Evolutionary conservation across 2,113 vertebrate genomes (phyloP).

Genomic region (Takifugu bimaculatus): DNA sequence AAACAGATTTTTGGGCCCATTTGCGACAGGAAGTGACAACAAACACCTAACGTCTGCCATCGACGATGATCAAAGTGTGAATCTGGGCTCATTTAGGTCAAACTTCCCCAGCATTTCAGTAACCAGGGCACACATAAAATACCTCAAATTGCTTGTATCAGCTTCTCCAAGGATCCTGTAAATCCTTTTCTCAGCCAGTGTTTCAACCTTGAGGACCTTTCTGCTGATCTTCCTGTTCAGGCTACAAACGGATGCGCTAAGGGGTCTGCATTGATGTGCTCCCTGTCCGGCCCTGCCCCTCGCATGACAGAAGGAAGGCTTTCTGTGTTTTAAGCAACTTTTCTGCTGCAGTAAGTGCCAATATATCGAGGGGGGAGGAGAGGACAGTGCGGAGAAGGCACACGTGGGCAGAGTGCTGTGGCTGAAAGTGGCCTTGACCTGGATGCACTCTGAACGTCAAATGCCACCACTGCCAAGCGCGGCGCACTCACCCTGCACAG

Average conservation of each 20-base stretch:
- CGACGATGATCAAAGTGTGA: not conserved
- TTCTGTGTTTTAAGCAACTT: constrained; percentile 50
- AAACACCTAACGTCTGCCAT: not conserved
- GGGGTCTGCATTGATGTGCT: constrained; percentile 55
- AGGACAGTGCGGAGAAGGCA: not conserved
- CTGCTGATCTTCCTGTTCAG: constrained; percentile 56
- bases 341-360: constrained; percentile 30
- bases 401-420: constrained; percentile 5
- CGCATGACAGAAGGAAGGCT: constrained; percentile 19
- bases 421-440: constrained; percentile 51
- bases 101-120: constrained; percentile 23
- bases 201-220: constrained; percentile 54
- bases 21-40: not conserved
- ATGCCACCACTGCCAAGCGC: constrained; percentile 22
- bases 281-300: constrained; percentile 44
- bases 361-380: not conserved
- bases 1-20: not conserved
- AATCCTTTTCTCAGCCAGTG: constrained; percentile 57
- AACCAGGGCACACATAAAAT: constrained; percentile 27
- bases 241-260: constrained; percentile 49
- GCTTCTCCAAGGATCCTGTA: constrained; percentile 39
- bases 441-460: constrained; percentile 25
- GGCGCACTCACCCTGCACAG: constrained; percentile 2
- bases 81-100: not conserved
- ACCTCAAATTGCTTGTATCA: constrained; percentile 60